phyloP scores from a whole-genome alignment of 2,797 vertebrate genomes.

The Epinephelus awoara region DNA sequence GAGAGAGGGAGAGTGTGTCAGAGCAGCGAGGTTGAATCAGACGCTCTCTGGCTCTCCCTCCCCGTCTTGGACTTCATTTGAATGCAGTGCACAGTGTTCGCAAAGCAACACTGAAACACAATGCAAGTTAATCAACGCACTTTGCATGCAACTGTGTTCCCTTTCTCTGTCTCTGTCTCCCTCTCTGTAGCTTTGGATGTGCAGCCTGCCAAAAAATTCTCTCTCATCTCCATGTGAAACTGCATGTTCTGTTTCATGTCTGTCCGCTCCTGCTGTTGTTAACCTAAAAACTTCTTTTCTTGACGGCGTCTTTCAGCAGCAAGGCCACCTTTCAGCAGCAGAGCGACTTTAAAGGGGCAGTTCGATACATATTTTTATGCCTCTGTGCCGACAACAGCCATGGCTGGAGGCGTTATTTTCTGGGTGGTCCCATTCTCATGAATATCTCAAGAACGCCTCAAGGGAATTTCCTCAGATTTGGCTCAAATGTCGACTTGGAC shows the following conservation, averaged over 20 bases:
- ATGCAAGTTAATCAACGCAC: conserved; percentile 70
- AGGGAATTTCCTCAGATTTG: too few relatives aligned
- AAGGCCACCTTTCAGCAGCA: conserved; percentile 6
- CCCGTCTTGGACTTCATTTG: conserved; percentile 63
- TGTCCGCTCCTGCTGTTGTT: conserved; percentile 27
- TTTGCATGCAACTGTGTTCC: conserved; percentile 55
- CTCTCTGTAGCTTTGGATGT: conserved; percentile 48
- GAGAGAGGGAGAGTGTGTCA: conserved; percentile 31
- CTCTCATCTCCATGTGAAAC: conserved; percentile 56
- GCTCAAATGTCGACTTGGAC: too few relatives aligned
- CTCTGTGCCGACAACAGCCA: too few relatives aligned
- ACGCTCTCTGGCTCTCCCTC: conserved; percentile 55
- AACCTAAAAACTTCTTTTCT: conserved; percentile 26
- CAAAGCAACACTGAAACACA: conserved; percentile 64
- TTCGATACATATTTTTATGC: neutral
- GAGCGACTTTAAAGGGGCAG: neutral
- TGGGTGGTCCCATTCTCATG: too few relatives aligned
- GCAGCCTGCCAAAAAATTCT: conserved; percentile 49
- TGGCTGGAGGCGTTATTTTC: too few relatives aligned
- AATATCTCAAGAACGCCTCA: too few relatives aligned
- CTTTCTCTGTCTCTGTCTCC: conserved; percentile 24
- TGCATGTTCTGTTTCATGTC: conserved; percentile 46
- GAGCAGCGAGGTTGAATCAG: conserved; percentile 50
- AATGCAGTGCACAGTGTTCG: conserved; percentile 55
- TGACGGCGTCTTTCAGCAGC: conserved; percentile 15